Conservation (phyloP, 2,113 vertebrate species). For the Asarcornis scutulata region DNA sequence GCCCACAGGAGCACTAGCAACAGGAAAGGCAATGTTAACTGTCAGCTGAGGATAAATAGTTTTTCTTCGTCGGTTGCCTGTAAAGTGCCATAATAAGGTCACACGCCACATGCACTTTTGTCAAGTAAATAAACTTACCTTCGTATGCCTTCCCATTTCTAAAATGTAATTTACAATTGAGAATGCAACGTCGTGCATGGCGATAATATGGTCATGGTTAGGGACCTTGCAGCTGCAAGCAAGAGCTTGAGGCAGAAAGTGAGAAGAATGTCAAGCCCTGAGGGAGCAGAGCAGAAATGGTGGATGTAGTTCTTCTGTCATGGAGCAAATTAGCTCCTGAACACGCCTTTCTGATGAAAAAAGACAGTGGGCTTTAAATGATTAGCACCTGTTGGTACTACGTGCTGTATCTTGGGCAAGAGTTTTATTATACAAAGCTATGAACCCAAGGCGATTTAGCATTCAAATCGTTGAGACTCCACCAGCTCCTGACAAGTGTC, state of each 20-base stretch:
- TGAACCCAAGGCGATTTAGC: not conserved
- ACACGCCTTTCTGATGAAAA: not conserved
- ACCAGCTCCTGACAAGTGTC: not conserved
- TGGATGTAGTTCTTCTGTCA: not conserved
- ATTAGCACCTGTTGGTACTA: not conserved
- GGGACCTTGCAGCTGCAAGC: not conserved
- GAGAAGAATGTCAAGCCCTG: not conserved
- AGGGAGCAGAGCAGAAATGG: not conserved
- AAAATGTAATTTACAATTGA: slow-evolving; percentile 22
- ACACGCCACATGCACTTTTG: slow-evolving; percentile 19
- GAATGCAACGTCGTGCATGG: not conserved
- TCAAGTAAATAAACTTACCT: slow-evolving; percentile 50
- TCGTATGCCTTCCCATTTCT: not conserved
- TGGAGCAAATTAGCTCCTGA: not conserved
- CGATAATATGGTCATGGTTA: not conserved
- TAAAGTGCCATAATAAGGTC: slow-evolving; percentile 23
- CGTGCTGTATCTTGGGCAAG: not conserved
- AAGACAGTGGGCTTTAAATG: not conserved
- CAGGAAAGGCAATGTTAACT: slow-evolving; percentile 29
- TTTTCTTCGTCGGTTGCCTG: slow-evolving; percentile 28
- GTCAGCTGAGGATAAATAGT: slow-evolving; percentile 36
- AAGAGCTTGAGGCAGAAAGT: not conserved
- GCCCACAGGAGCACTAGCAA: slow-evolving; percentile 25
- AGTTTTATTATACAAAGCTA: not conserved
- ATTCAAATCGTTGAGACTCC: not conserved